Base-by-base conservation (phyloP, 2,113 vertebrate species). In the Muscicapa adusta region DNA sequence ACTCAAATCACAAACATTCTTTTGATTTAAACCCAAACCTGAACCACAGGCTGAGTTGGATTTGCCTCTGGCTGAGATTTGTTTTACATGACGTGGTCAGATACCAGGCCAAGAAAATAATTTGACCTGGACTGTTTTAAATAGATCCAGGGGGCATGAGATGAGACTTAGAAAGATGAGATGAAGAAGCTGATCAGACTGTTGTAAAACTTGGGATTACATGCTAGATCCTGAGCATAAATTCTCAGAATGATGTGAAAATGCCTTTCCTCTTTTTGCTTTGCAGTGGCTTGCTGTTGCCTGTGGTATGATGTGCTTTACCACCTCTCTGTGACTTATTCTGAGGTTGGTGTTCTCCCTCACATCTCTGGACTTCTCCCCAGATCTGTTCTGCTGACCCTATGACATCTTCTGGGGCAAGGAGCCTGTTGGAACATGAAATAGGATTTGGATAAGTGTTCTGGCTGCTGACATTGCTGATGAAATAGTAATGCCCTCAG, bases 11-110 rank as follows among this genome's bases (percentile, higher is more conserved):
- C 50, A 79, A 73, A 54, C 22, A 66, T 54, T 88, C 58, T 70
- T 89, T 94, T 87, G 66, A 70, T 85, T 89, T 88, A 82, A 93
- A 85, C 33, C 43, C 72, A 88, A 77, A 83, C 43, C 60, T 80
- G 72, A 93, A 92, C 77, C 66, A 57, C 57, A 89, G 45, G 25
- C 45, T 78, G 70, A 84, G 40, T 58, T 82, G 50, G 62, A 89
- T 94, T 70, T 94, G 62, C 40, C 54, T 94, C 75, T 96, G 89
- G 78, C 91, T 90, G 40, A 47, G 43, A 14, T 82, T 89, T 82
- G 63, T 7, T 82, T n/a, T 82, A 31, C 43, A 25, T 91, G 81
- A 82, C 15, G 29, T 62, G 54, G 42, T 62, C 47, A 87, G 63
- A 53, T 79, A 89, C 36, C 33, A 54, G 74, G 54, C 70, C 91